Conservation (phyloP, 2,797 vertebrate species). For the Peromyscus melanophrys region DNA sequence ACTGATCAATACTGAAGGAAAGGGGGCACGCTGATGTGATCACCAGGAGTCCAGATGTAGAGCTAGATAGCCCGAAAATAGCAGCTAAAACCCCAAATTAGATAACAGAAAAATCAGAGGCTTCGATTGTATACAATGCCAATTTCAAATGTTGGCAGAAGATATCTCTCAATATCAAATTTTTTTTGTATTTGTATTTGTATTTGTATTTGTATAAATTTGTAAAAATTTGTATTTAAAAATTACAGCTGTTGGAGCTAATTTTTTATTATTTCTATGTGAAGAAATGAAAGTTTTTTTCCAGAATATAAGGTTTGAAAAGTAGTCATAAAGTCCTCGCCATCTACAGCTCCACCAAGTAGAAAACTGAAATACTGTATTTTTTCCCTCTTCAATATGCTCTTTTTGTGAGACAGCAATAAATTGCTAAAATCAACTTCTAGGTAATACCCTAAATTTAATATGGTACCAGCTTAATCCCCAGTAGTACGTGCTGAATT, state of each 20-base stretch:
- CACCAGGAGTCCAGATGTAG: slow-evolving; percentile 65
- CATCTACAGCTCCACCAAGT: slow-evolving; percentile 56
- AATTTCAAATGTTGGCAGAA: slow-evolving; percentile 73
- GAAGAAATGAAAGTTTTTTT: slow-evolving; percentile 66
- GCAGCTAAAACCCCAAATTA: slow-evolving; percentile 72
- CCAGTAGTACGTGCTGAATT: slow-evolving; percentile 36
- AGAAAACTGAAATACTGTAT: slow-evolving; percentile 68
- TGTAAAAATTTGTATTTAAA: too few relatives aligned
- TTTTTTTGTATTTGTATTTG: too few relatives aligned
- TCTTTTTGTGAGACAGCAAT: slow-evolving; percentile 76
- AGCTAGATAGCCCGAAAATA: slow-evolving; percentile 70
- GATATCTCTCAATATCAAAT: slow-evolving; percentile 60
- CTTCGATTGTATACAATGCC: slow-evolving; percentile 60
- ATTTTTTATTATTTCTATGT: slow-evolving; percentile 75
- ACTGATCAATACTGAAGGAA: slow-evolving; percentile 72
- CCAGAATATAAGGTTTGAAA: slow-evolving; percentile 68
- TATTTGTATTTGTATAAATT: too few relatives aligned
- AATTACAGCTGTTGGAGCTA: slow-evolving; percentile 73
- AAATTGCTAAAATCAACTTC: slow-evolving; percentile 76
- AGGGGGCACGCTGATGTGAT: slow-evolving; percentile 46
- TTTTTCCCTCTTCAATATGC: slow-evolving; percentile 47
- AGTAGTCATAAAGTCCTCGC: slow-evolving; percentile 65
- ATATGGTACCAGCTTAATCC: slow-evolving; percentile 17
- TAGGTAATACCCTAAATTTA: slow-evolving; percentile 48
- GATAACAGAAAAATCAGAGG: slow-evolving; percentile 36